These are phyloP conservation scores for Malaclemys terrapin DNA, from an alignment of 2,113 vertebrate genomes.

Conservation along the genomic window DNA sequence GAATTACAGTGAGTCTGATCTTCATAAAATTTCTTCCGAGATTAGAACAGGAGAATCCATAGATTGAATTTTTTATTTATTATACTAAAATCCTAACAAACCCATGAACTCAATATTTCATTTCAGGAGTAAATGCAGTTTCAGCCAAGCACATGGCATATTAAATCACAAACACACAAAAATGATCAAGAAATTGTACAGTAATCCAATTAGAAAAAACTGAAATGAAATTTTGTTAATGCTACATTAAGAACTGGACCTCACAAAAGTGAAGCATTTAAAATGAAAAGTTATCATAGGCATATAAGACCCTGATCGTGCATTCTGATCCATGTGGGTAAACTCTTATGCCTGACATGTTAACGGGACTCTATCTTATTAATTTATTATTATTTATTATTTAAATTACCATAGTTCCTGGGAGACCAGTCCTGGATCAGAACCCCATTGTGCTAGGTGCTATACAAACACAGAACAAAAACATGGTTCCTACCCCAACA, in stretches of 20 bases:
- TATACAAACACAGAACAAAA: not conserved
- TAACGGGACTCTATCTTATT: accelerated
- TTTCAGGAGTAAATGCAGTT: constrained; percentile 6
- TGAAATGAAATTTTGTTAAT: not conserved
- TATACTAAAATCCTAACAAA: not conserved
- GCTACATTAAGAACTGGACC: not conserved
- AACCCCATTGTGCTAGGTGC: not conserved
- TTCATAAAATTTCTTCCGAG: not conserved
- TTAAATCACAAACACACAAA: not conserved
- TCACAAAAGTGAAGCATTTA: not conserved
- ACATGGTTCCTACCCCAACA: not conserved
- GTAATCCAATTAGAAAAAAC: not conserved
- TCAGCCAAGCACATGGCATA: not conserved
- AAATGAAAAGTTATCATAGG: not conserved
- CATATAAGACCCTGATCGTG: not conserved
- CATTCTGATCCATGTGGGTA: not conserved
- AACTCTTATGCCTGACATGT: not conserved
- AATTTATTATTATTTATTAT: not conserved
- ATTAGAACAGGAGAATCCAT: not conserved
- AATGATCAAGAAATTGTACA: not conserved
- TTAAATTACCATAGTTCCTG: not conserved
- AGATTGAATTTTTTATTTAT: not conserved
- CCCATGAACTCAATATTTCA: not conserved
- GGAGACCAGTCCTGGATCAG: not conserved
- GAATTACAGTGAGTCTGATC: not conserved